Base-by-base conservation (phyloP, 1,140 invertebrate genomes). In the Lanistes nyassanus region DNA sequence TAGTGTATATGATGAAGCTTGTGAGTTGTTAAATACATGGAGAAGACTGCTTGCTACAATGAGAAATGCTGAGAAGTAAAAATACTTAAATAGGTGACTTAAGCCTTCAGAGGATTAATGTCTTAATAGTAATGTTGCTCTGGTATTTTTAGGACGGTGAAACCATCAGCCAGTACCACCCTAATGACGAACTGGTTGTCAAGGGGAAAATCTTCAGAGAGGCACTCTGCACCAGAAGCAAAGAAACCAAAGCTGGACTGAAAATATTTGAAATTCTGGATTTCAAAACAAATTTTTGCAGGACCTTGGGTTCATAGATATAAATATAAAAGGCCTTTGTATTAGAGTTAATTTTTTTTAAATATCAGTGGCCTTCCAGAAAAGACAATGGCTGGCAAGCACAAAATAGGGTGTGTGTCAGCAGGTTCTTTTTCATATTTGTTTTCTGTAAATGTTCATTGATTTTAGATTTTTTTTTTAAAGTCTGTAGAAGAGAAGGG, bases 151-250 rank as follows among this genome's bases (percentile, higher is more conserved):
- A 83, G 81, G 26, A 80, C 81, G 76, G 76, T 76, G 51, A 82
- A 81, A 72, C 67, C 68, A 34, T 78, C 82, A 47, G 80, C 79
- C 0, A 80, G 76, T 47, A 77, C 75, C 56, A 78, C 55, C 26
- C 64, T 82, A 13, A 82, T 82, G 81, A 79, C 66, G 76, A 79
- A 73, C 58, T 82, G 81, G 81, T 51, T 82, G 73, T 64, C 26
- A 5, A 79, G 74, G 31, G n/a, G 64, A 7, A 26, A 37, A 6
- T 36, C 51, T 26, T 68, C 74, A 0, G 13, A 21, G 1, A n/a
- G 26, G 3, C 3, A 51, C 3, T 13, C 11, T 0, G 13, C 51
- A 58, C 36, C 65, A 11, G 39, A 34, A 26, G 56, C 53, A 16
- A 76, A 76, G 23, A 76, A 76, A 56, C 62, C 19, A 36, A 75